Evolutionary conservation across 2,888 invertebrate species (phyloP), one percentile per base, ranked within the genome.

Genomic region (Saturnia pavonia): DNA sequence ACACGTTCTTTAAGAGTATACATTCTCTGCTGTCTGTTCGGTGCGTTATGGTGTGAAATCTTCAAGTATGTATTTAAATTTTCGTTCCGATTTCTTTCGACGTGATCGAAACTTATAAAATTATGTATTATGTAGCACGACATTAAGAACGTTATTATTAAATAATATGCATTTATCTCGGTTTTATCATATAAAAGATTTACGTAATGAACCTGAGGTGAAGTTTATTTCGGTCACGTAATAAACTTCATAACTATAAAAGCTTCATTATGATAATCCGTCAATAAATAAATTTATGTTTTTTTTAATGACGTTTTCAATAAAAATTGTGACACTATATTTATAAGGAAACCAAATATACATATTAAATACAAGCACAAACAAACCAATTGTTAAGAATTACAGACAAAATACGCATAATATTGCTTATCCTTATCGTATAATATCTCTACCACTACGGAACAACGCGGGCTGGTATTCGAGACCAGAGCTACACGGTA

Each of bases 1-100:
- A 65, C 16, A 22, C 42, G 11, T 66, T 65, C 66, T 34, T 66
- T 16, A 40, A 34, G 12, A 65, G 63, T 65, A 19, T 66, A 27
- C 40, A 51, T 40, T 48, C 54, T 22, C 22, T 54, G 48, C 19
- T 3, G 54, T 54, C 0, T n/a, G 22, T 54, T 54, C 54, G 6
- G 22, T 54, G 43, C 40, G 48, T 22, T 69, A 45, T n/a, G 63
- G 27, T 63, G 63, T 63, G 34, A 63, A 60, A 34, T 63, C 27
- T 63, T 14, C 63, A 34, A n/a, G n/a, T n/a, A n/a, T n/a, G 8
- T 16, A 34, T 63, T 22, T 34, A 34, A 16, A 16, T 4, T 27
- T 6, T 16, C 65, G 65, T 40, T 3, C 1, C 16, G 63, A 40
- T 65, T n/a, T 60, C 57, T 14, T 27, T 60, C 27, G 4, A 14